Percentiles rank a stretch among this genome's conserved stretches.
phyloP scores from a whole-genome alignment of 2,888 invertebrate species.

The Cerceris rybyensis region DNA sequence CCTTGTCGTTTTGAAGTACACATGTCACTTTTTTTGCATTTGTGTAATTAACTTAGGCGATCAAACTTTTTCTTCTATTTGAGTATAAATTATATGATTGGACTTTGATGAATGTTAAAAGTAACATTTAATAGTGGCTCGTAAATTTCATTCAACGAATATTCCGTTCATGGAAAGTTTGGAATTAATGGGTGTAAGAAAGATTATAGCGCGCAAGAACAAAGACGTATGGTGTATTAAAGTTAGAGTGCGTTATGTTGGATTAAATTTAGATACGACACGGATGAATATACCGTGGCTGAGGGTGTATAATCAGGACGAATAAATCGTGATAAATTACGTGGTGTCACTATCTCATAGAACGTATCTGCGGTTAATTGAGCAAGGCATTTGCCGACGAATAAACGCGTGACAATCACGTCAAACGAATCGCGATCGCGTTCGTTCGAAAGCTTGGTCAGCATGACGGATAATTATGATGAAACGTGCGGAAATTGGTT shows the following conservation, averaged over 20 bases:
- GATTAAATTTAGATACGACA: no score
- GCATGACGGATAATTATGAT: no score
- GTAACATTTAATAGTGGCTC: background rate
- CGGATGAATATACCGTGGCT: no score
- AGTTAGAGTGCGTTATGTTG: no score
- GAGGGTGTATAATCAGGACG: background rate
- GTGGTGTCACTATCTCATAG: background rate
- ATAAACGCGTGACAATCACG: constrained; percentile 5
- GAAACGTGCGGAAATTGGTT: no score
- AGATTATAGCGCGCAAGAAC: no score
- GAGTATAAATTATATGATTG: no score
- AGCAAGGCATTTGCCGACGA: background rate
- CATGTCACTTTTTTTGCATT: no score
- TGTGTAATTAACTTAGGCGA: no score
- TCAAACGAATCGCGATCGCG: background rate
- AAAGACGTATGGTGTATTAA: no score
- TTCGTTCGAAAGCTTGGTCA: background rate
- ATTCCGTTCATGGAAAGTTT: background rate
- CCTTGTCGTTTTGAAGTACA: background rate
- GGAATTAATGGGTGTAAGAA: background rate
- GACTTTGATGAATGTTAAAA: no score
- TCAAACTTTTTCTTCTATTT: no score
- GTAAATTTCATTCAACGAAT: background rate
- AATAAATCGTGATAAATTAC: background rate
- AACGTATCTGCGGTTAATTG: constrained; percentile 3